Base-by-base conservation (phyloP, 1,140 invertebrate species). In the Achatina immaculata region DNA sequence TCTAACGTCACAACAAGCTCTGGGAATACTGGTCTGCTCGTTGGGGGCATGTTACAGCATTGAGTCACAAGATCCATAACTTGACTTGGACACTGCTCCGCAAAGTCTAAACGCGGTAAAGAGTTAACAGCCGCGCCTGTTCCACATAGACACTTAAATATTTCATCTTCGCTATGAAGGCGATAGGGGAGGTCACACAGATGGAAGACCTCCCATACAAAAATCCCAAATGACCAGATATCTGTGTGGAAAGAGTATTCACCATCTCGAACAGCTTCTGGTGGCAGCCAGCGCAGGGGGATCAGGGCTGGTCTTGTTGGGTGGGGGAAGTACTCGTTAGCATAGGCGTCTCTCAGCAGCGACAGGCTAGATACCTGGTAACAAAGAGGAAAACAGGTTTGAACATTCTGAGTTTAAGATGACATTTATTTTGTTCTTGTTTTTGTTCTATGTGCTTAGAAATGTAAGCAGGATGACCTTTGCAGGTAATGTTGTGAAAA, bases 281-380 rank as follows among this genome's bases (percentile, higher is more conserved):
- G 94, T 0, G 97, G 95, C 86, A 98, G 88, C 97, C 97, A 98
- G 82, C 97, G 93, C 19, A 97, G 89, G 0, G 96, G 95, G 36
- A 96, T 93, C 51, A 94, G 91, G 92, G 94, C 89, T 78, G 90
- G 88, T 65, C 85, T 83, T n/a, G 62, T 40, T 6, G 72, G 78
- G 28, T 82, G 83, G 34, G 82, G 84, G 45, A 83, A 90, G 91
- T 98, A 98, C 88, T 98, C 96, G 79, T 94, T 94, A 51, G 95
- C 94, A 88, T 97, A 96, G 0, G 96, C 95, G 83, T 97, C 96
- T 83, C 95, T 94, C 58, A 94, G 94, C 81, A 98, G 93, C 34
- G 95, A 94, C 0, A 96, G 94, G 86, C 95, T 92, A 4, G 96
- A 95, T 51, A 98, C 93, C 78, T 80, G 75, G 75, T 36, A 38